Conservation (phyloP, 2,113 vertebrate genomes). For the Romanogobio albipinnatus region DNA sequence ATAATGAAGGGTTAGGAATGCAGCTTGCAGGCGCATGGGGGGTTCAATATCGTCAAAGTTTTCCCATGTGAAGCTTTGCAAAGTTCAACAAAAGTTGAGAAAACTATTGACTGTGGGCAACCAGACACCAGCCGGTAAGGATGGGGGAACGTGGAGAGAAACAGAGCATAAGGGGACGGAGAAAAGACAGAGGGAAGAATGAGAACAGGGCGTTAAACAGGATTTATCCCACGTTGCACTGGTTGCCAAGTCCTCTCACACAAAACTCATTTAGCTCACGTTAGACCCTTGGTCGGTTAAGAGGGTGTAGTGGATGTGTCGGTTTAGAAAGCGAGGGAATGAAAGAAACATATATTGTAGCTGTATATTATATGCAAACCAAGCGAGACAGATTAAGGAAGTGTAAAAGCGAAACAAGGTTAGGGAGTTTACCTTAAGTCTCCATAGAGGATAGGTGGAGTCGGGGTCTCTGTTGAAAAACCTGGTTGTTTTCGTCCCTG, state of each 20-base stretch:
- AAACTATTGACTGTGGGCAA: constrained; percentile 17
- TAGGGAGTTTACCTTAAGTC: constrained; percentile 86
- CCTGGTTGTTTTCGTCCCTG: constrained; percentile 96
- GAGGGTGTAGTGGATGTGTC: not conserved
- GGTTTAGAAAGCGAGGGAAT: constrained; percentile 2
- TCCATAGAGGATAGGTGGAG: constrained; percentile 96
- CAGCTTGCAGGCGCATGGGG: not conserved
- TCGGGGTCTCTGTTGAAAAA: constrained; percentile 99
- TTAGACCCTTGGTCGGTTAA: constrained; percentile 39
- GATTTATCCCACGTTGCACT: not conserved
- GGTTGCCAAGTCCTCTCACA: constrained; percentile 27
- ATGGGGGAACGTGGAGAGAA: not conserved
- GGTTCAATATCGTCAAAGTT: constrained; percentile 30
- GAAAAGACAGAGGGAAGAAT: not conserved
- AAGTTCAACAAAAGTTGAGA: constrained; percentile 42
- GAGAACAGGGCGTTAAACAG: not conserved
- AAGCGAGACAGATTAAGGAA: constrained; percentile 2
- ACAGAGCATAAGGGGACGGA: not conserved
- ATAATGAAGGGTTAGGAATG: constrained; percentile 10
- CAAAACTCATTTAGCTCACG: constrained; percentile 33
- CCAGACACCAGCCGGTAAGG: not conserved
- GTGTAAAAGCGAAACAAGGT: constrained; percentile 20
- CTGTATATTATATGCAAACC: not conserved
- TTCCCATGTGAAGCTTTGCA: constrained; percentile 22
- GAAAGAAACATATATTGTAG: not conserved